These are phyloP conservation scores for Idaea dimidiata DNA, from an alignment of 2,888 invertebrate genomes.

Conservation along the genomic window DNA sequence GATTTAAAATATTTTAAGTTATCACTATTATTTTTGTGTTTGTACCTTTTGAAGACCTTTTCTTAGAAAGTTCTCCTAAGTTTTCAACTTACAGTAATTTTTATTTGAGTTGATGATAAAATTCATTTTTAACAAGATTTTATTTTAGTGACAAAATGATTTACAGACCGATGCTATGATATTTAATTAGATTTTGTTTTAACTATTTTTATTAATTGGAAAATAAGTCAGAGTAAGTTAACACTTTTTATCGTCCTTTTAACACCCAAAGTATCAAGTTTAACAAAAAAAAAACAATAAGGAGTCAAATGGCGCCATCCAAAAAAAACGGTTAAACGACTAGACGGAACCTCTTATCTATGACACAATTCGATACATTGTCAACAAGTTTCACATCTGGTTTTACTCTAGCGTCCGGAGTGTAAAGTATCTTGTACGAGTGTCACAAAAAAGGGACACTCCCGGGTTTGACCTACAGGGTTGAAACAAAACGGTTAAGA, in stretches of 20 bases:
- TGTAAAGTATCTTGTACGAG: not conserved
- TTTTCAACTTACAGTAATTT: no score
- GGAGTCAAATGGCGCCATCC: not conserved
- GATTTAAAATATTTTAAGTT: no score
- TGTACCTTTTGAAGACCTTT: no score
- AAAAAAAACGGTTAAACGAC: conserved; percentile 8
- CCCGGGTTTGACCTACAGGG: not conserved
- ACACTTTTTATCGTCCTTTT: no score
- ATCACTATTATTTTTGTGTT: no score
- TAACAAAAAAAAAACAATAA: not conserved
- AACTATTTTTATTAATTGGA: no score
- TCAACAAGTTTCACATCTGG: conserved; percentile 16
- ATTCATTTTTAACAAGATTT: not conserved
- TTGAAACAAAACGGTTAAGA: not conserved
- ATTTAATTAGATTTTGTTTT: no score
- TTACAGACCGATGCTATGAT: not conserved
- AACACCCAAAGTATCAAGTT: no score
- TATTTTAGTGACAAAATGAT: no score
- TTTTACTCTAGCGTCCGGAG: conserved; percentile 7
- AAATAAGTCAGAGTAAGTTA: no score
- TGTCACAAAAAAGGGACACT: conserved; percentile 2
- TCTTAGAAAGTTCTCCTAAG: no score
- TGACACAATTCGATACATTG: conserved; percentile 11
- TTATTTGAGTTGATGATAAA: not conserved
- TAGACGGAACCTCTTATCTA: conserved; percentile 6